A percentile compares a stretch with the other conserved stretches of the same genome.
phyloP scores from a whole-genome alignment of 2,888 invertebrate species.

The Globia sparganii region DNA sequence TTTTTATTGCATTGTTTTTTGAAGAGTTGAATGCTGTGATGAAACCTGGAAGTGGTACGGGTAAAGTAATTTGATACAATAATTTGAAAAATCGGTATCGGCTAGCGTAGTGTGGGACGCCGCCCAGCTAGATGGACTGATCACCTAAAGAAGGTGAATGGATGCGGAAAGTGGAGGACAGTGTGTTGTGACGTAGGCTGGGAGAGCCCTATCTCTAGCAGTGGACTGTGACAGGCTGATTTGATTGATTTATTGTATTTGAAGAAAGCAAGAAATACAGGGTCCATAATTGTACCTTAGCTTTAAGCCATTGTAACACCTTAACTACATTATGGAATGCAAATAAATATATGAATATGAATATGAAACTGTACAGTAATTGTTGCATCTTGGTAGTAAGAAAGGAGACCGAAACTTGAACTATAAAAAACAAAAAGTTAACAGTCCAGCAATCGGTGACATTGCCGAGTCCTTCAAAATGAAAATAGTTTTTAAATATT shows the following conservation, averaged over 20 bases:
- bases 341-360: no score
- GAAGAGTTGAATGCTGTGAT: neutral
- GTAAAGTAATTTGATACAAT: neutral
- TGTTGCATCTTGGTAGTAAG: neutral
- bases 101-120: no score
- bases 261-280: neutral
- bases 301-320: no score
- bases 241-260: neutral
- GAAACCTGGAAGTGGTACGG: neutral
- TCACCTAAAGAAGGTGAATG: neutral
- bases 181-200: neutral
- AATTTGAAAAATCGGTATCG: neutral
- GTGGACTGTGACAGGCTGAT: neutral
- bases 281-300: no score
- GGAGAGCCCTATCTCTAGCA: neutral
- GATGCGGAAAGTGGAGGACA: neutral
- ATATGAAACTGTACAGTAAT: neutral
- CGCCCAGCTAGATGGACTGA: neutral
- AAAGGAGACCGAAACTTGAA: neutral
- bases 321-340: no score
- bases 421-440: neutral
- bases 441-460: neutral
- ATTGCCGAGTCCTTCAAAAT: no score
- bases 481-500: neutral
- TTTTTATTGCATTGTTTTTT: conserved; percentile 18